Evolutionary conservation across 1,140 invertebrate species (phyloP).

Genomic region (Pseudomyrmex gracilis): DNA sequence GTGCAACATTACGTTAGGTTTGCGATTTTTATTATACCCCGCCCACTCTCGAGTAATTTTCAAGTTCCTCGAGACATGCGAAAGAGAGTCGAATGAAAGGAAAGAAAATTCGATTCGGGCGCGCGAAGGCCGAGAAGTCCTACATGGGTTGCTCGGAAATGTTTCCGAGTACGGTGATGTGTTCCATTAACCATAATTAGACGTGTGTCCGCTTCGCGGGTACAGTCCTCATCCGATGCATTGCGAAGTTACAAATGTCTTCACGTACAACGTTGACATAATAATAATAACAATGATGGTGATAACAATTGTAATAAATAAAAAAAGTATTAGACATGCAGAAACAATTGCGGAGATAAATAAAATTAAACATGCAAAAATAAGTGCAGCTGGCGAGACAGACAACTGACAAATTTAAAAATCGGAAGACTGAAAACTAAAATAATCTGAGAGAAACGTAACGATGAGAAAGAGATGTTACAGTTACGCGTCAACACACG

Average conservation of each 20-base stretch:
- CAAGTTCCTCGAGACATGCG: constrained; percentile 3
- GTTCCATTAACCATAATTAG: constrained; percentile 29
- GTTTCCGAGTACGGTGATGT: background rate
- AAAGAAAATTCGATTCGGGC: no score
- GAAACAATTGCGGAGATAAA: no score
- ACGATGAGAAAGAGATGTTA: no score
- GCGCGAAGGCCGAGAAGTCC: background rate
- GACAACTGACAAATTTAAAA: no score
- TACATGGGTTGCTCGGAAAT: background rate
- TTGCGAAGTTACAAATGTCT: background rate
- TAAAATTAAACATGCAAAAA: no score
- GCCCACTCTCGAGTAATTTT: background rate
- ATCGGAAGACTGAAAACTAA: no score
- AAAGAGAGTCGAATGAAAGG: background rate
- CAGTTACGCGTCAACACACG: no score
- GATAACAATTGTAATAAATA: no score
- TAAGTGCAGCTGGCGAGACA: no score
- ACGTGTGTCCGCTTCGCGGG: background rate
- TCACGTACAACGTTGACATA: background rate
- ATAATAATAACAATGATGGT: background rate
- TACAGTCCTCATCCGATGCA: background rate
- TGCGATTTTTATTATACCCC: constrained; percentile 20
- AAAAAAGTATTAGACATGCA: no score
- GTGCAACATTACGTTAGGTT: constrained; percentile 19
- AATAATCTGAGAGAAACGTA: no score